Evolutionary conservation across 2,113 vertebrate genomes (phyloP), one percentile per base, ranked within the genome.

Genomic region (Anoura caudifer): DNA sequence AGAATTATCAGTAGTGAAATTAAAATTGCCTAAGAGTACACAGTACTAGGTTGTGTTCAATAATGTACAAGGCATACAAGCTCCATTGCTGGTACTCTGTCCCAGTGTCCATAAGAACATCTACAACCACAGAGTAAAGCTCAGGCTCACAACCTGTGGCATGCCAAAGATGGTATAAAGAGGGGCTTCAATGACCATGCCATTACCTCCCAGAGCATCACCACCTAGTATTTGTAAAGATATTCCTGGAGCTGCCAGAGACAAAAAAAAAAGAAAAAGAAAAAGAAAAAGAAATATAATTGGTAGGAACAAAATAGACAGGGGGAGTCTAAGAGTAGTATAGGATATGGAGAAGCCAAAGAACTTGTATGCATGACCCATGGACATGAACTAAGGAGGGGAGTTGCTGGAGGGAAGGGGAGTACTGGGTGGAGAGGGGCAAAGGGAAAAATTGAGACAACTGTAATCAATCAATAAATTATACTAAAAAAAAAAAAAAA

Each of bases 11-110:
- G 36, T 26, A 63, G 28, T 73, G 87, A 83, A 79, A 90, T 43
- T 77, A 22, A 87, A 63, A 84, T 24, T 22, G 31, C 20, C 89
- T 12, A 19, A 76, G n/a, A 22, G 43, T 4, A 33, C 16, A 5
- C 33, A 50, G 1, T 2, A 4, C 1, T 7, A 43, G 47, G 41
- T 9, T 11, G 1, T 28, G 26, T 5, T 56, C 38, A 33, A 14
- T 36, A 31, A 4, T 0, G 1, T 1, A 7, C 0, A 28, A 5
- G 20, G 9, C 5, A 13, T 3, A 2, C 1, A 33, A 16, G 6
- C 6, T 4, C 41, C 91, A 13, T 41, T 1, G 3, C 14, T 13
- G 70, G 4, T 5, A 14, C n/a, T 59, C 13, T 33, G 31, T 52
- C 8, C 3, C 61, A 38, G 11, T 1, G 14, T 24, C 4, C 13